phyloP scores from a whole-genome alignment of 2,113 vertebrate genomes.

The Serinus canaria region DNA sequence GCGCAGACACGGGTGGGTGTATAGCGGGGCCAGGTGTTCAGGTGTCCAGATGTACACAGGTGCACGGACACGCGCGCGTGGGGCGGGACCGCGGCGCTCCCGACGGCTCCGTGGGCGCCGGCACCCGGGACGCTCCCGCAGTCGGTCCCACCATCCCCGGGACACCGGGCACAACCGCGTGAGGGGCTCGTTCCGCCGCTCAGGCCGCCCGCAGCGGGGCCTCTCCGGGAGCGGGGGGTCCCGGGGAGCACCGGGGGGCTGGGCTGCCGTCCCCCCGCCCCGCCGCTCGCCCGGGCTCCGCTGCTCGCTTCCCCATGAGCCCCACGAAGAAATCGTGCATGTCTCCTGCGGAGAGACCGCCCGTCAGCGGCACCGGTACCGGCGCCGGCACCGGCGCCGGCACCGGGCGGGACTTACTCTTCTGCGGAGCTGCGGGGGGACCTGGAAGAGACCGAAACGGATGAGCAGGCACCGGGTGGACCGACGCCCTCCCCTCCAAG shows the following conservation, averaged over 20 bases:
- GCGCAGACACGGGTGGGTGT: not conserved
- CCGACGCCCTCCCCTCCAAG: not conserved
- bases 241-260: not conserved
- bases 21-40: not conserved
- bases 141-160: not conserved
- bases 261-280: not conserved
- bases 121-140: not conserved
- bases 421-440: constrained; percentile 57
- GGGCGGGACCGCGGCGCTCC: not conserved
- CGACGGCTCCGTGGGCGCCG: not conserved
- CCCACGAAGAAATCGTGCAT: constrained; percentile 95
- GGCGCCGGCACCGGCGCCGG: not conserved
- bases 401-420: constrained; percentile 69
- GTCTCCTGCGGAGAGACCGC: constrained; percentile 75
- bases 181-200: not conserved
- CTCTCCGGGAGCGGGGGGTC: not conserved
- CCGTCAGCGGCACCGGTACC: not conserved
- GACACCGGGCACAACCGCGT: not conserved
- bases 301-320: constrained; percentile 89
- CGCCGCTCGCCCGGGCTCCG: constrained; percentile 69
- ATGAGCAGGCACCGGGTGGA: not conserved
- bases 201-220: not conserved
- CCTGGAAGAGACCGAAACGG: constrained; percentile 40
- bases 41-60: not conserved
- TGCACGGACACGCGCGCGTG: not conserved